Evolutionary conservation across 1,140 invertebrate species (phyloP).

Genomic region (Panagrolaimus sp.): DNA sequence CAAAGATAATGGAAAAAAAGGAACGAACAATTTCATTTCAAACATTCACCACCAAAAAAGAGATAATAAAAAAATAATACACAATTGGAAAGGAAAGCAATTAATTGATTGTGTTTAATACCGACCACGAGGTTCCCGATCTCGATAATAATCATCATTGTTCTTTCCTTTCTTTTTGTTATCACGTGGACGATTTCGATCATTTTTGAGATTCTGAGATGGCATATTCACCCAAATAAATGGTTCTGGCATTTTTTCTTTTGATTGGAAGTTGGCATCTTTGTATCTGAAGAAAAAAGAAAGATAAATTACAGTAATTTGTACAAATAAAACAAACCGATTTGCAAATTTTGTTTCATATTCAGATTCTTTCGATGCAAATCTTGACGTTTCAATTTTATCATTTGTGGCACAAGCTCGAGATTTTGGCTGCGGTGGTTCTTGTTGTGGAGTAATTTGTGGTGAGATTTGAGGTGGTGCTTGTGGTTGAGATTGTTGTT

Average conservation of each 20-base stretch:
- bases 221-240: background rate
- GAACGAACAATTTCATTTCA: too few relatives aligned
- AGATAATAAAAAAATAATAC: too few relatives aligned
- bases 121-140: background rate
- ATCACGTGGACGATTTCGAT: conserved; percentile 8
- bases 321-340: background rate
- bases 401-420: background rate
- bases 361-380: conserved; percentile 8
- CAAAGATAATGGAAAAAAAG: too few relatives aligned
- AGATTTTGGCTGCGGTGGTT: background rate
- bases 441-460: background rate
- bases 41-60: too few relatives aligned
- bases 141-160: background rate
- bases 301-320: background rate
- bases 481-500: background rate
- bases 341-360: conserved; percentile 14
- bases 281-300: conserved; percentile 11
- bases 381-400: background rate
- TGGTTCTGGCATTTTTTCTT: background rate
- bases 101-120: too few relatives aligned
- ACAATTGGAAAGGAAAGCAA: too few relatives aligned
- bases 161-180: conserved; percentile 10
- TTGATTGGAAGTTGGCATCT: conserved; percentile 3
- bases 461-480: background rate
- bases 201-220: background rate